Conservation (phyloP, 2,888 invertebrate species). For the Oscheius sp. region DNA sequence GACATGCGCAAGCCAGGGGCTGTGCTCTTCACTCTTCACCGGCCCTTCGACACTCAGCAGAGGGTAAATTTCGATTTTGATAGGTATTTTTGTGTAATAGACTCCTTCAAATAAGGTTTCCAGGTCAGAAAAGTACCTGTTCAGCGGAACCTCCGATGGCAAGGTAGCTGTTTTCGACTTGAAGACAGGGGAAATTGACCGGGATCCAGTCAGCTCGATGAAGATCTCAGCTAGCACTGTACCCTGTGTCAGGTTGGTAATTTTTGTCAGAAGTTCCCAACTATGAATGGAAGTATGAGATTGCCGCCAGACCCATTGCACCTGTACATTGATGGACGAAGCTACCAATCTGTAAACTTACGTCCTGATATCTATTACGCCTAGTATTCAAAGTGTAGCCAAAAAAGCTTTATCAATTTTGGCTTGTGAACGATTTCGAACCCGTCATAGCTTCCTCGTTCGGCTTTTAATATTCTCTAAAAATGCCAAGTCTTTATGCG, state of each 20-base stretch:
- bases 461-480: too few relatives aligned
- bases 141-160: conserved; percentile 33
- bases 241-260: conserved; percentile 30
- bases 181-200: not conserved
- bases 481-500: too few relatives aligned
- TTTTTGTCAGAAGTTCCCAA: too few relatives aligned
- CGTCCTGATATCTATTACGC: too few relatives aligned
- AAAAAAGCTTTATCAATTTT: too few relatives aligned
- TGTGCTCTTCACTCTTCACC: conserved; percentile 21
- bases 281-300: too few relatives aligned
- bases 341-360: too few relatives aligned
- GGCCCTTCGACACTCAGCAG: conserved; percentile 35
- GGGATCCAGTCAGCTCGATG: not conserved
- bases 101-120: not conserved
- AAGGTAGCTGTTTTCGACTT: conserved; percentile 36
- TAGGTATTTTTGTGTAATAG: conserved; percentile 10
- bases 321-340: too few relatives aligned
- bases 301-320: too few relatives aligned
- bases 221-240: conserved; percentile 24
- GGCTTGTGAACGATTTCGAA: too few relatives aligned
- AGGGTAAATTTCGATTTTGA: conserved; percentile 35
- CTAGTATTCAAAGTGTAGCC: too few relatives aligned
- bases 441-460: too few relatives aligned
- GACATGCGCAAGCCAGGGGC: conserved; percentile 35
- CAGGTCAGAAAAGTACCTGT: conserved; percentile 26